These are phyloP conservation scores for Chironomus striatipennis DNA, from an alignment of 1,140 invertebrate species.

Conservation along the genomic window DNA sequence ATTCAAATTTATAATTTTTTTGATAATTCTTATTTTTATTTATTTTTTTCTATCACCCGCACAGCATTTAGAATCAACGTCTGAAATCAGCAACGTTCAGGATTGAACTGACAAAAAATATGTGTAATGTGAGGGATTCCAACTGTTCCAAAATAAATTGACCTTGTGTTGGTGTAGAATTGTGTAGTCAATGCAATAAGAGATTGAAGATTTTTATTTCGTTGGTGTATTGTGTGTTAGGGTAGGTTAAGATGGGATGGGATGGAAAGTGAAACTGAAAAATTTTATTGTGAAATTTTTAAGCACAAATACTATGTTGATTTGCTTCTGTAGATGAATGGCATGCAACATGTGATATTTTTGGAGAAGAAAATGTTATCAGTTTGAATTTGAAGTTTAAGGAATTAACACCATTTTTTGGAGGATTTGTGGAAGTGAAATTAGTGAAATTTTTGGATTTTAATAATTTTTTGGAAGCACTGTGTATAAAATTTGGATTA, in stretches of 20 bases:
- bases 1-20: no score
- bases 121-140: no score
- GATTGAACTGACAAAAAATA: neutral
- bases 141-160: neutral
- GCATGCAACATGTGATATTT: neutral
- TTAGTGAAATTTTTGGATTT: neutral
- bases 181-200: neutral
- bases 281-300: neutral
- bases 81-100: neutral
- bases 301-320: neutral
- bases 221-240: neutral
- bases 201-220: neutral
- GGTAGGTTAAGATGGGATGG: neutral
- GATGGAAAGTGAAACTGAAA: neutral
- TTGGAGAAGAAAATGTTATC: neutral
- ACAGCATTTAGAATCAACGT: neutral
- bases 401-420: neutral
- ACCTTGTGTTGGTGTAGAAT: neutral
- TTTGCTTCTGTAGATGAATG: neutral
- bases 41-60: neutral
- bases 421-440: no score
- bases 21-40: no score
- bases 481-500: no score
- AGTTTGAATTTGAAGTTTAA: constrained; percentile 1
- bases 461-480: neutral